Evolutionary conservation across 2,113 vertebrate genomes (phyloP), one percentile per base, ranked within the genome.

Genomic region (Leucosticte australis): DNA sequence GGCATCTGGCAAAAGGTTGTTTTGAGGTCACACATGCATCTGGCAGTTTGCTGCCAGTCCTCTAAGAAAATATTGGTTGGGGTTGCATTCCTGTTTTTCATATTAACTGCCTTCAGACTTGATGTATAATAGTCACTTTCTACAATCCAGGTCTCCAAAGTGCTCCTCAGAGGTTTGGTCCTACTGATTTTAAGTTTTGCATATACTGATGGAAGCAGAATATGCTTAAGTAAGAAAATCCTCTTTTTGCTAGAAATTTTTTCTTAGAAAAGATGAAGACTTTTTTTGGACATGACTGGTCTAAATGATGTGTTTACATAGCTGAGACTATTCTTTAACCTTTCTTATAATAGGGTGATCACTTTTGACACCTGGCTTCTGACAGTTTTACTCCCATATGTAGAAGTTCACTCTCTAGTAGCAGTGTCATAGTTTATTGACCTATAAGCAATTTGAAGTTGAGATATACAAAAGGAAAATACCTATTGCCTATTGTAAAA

Each of bases 1-100:
- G 94, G 91, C 96, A 97, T 97, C 94, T 96, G 95, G 94, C 80
- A 96, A 96, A 96, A 95, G 93, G 93, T 95, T 97, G 93, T 95
- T 94, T 96, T 93, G 88, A 96, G 90, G 95, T 96, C 95, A 97
- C 86, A 81, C 69, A 46, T 88, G 80, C 90, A 89, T 96, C 92
- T 97, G 94, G 94, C 93, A 93, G 69, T 96, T 96, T 93, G 76
- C 85, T 83, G 88, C 94, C 75, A 93, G 90, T 80, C 56, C 76
- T 91, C 60, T 83, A 88, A 94, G 90, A 96, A 95, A 96, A 95
- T 95, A 95, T 77, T 94, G 89, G 59, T 95, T 83, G 73, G 79
- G 91, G 44, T 85, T 94, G 65, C 4, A 4, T 89, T 93, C 83
- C 92, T 96, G 96, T 90, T 94, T 97, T 95, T 97, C 83, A 41